Conservation (phyloP, 1,140 invertebrate genomes). For the Orius insidiosus region DNA sequence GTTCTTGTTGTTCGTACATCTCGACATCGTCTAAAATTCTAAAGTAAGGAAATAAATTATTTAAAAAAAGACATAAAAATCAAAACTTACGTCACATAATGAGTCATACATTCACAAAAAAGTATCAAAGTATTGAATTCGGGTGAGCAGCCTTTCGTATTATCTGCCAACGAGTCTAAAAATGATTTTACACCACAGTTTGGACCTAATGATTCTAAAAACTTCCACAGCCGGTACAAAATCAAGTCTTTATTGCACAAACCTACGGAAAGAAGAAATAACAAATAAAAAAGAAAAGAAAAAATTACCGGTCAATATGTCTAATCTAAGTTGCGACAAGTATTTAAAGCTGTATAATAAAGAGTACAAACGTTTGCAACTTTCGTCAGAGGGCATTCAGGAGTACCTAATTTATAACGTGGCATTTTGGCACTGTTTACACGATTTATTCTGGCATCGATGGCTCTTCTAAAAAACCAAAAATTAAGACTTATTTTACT, state of each 20-base stretch:
- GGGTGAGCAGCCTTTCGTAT: constrained; percentile 57
- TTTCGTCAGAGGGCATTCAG: constrained; percentile 27
- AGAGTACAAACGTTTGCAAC: constrained; percentile 74
- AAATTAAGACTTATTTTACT: constrained; percentile 1
- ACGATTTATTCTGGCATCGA: constrained; percentile 31
- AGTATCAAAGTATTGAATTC: constrained; percentile 84
- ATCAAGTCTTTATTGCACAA: constrained; percentile 86
- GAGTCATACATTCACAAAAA: constrained; percentile 91
- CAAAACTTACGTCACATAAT: constrained; percentile 93
- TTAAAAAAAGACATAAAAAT: too few relatives aligned
- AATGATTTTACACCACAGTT: constrained; percentile 79
- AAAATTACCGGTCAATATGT: constrained; percentile 85
- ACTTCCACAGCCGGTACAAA: constrained; percentile 79
- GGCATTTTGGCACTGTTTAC: constrained; percentile 16
- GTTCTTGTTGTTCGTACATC: constrained; percentile 93
- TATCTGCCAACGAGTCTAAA: constrained; percentile 64
- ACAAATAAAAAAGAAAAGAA: background rate
- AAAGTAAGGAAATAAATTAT: too few relatives aligned
- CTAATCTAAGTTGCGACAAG: constrained; percentile 79
- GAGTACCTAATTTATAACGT: constrained; percentile 20
- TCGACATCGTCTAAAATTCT: constrained; percentile 96
- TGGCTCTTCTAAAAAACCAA: constrained; percentile 28
- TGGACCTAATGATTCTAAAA: constrained; percentile 72
- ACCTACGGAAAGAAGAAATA: constrained; percentile 35
- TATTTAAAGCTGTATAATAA: constrained; percentile 78